Evolutionary conservation across 2,113 vertebrate genomes (phyloP), one percentile per base, ranked within the genome.

Genomic region (Tichodroma muraria): DNA sequence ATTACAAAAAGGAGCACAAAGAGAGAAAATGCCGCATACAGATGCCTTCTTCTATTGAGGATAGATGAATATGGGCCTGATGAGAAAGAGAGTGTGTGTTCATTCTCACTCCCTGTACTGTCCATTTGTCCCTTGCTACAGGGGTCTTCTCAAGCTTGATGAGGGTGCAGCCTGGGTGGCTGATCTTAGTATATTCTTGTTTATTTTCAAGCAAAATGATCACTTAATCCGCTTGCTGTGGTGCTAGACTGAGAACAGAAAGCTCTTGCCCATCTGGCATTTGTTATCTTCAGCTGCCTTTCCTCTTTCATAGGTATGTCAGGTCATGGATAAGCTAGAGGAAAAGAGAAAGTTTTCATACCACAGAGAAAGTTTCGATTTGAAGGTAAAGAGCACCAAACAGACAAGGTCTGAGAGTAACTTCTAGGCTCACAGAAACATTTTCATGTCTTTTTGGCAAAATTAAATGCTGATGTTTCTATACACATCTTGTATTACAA

Each of bases 271-370:
- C 85, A 91, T 90, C 85, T 95, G 94, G 88, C 35, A 76, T 95
- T 95, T 90, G 86, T 96, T 95, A 94, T 84, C 72, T 81, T 52
- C 88, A 94, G 76, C 71, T 95, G 88, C 50, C 30, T 86, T 94
- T 80, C 72, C 65, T 88, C 68, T 88, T 93, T 78, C 61, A 18
- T 79, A 93, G 69, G 72, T 94, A 81, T 91, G 88, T 89, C 56
- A 86, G 60, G 49, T 93, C 93, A 88, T 15, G 64, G 75, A 54
- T 86, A 85, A 93, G n/a, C 44, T 71, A 84, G 44, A 90, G 31
- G 60, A 23, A 85, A 93, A 79, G 76, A 33, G 17, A 65, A 44
- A 69, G 56, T 16, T 76, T 92, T 93, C n/a, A 27, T 90, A 44
- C 12, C 6, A 7, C 35, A 54, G n/a, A n/a, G n/a, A n/a, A n/a